Conservation (phyloP, 2,888 invertebrate genomes). For the Athripsodes cinereus region DNA sequence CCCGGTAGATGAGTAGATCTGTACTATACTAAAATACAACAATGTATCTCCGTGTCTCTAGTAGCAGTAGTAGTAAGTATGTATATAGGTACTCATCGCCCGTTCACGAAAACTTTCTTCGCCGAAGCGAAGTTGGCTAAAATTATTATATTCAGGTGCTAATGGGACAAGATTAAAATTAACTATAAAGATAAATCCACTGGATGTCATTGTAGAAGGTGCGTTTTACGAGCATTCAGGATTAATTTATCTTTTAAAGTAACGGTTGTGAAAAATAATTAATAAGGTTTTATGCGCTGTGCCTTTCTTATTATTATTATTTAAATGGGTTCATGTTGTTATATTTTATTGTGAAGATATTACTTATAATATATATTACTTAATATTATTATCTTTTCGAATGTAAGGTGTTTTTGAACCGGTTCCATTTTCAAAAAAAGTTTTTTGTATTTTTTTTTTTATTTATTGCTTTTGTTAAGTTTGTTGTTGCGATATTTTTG, state of each 20-base stretch:
- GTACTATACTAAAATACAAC: too few species aligned
- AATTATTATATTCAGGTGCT: slow-evolving; percentile 28
- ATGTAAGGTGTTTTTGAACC: neutral
- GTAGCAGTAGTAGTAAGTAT: too few species aligned
- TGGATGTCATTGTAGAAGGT: slow-evolving; percentile 27
- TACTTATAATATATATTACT: neutral
- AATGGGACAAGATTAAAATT: slow-evolving; percentile 28
- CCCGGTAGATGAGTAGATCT: too few species aligned
- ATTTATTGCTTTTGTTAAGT: neutral
- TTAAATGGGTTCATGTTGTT: slow-evolving; percentile 15
- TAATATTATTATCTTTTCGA: too few species aligned
- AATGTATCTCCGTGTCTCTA: too few species aligned
- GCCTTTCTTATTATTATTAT: too few species aligned
- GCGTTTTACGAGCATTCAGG: slow-evolving; percentile 27
- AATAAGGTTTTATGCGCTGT: slow-evolving; percentile 26
- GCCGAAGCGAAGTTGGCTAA: slow-evolving; percentile 17
- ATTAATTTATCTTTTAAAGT: slow-evolving; percentile 28
- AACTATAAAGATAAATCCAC: slow-evolving; percentile 28
- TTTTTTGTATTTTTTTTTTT: neutral
- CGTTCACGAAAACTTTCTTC: slow-evolving; percentile 14
- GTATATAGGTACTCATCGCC: too few species aligned
- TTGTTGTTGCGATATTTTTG: too few species aligned
- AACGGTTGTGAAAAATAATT: slow-evolving; percentile 28
- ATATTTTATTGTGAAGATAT: neutral
- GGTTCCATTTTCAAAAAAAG: neutral